Evolutionary conservation across 2,113 vertebrate species (phyloP).

Genomic region (Hystrix brachyura): DNA sequence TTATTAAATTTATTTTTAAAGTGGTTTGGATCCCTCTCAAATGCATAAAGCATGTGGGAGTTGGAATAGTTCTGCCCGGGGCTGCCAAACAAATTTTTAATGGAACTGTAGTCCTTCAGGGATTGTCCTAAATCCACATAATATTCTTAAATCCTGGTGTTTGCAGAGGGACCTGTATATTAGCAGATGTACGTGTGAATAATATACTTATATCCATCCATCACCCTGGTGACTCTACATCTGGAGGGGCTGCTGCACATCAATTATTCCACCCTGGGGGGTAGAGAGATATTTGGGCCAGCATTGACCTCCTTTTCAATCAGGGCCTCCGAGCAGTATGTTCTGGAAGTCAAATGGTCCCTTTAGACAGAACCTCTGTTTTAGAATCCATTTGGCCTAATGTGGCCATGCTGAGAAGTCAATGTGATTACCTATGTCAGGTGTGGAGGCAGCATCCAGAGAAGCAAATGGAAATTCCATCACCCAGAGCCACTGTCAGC

Average conservation of each 20-base stretch:
- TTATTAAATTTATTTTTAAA: constrained; percentile 82
- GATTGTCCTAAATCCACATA: constrained; percentile 80
- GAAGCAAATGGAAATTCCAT: constrained; percentile 33
- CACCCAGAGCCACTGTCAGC: not conserved
- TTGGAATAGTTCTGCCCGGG: constrained; percentile 72
- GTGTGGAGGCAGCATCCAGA: constrained; percentile 30
- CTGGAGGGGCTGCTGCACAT: constrained; percentile 54
- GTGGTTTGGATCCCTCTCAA: constrained; percentile 78
- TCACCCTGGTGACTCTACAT: constrained; percentile 73
- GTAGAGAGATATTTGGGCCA: constrained; percentile 68
- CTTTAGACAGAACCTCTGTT: constrained; percentile 71
- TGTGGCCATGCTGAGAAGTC: constrained; percentile 69
- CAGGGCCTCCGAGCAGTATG: constrained; percentile 58
- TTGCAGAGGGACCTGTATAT: constrained; percentile 75
- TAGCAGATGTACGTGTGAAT: constrained; percentile 78
- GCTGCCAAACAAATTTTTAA: constrained; percentile 80
- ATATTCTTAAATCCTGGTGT: constrained; percentile 78
- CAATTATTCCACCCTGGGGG: constrained; percentile 72
- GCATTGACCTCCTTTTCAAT: constrained; percentile 74
- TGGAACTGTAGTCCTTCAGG: constrained; percentile 80
- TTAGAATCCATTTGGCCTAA: constrained; percentile 51
- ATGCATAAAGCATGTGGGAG: constrained; percentile 73
- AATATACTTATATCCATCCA: constrained; percentile 62
- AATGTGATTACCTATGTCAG: constrained; percentile 71
- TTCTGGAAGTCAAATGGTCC: constrained; percentile 73